Evolutionary conservation across 2,113 vertebrate genomes (phyloP).

Genomic region (Hemichromis elongatus): DNA sequence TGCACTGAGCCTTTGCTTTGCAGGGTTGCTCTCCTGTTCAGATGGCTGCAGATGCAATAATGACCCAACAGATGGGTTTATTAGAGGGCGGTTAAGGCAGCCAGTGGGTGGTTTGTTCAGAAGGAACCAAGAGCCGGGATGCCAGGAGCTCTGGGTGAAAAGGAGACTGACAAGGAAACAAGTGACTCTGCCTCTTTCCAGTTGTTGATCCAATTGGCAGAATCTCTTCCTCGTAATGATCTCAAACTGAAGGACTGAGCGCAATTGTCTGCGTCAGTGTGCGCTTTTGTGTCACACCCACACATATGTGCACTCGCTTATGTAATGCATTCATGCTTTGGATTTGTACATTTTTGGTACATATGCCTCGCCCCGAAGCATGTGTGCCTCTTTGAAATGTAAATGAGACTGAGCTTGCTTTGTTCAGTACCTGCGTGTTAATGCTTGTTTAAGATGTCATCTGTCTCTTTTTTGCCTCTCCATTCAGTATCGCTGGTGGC

Average conservation of each 20-base stretch:
- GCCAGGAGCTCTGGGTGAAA: slow-evolving; percentile 53
- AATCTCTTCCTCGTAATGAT: slow-evolving; percentile 3
- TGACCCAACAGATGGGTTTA: slow-evolving; percentile 79
- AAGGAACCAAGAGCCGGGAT: slow-evolving; percentile 40
- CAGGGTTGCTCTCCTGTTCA: slow-evolving; percentile 55
- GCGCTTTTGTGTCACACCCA: slow-evolving; percentile 23
- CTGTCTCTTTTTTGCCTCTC: slow-evolving; percentile 56
- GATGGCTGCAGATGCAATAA: slow-evolving; percentile 68
- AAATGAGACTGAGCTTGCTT: slow-evolving; percentile 52
- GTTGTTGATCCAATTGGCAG: slow-evolving; percentile 31
- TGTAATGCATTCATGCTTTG: slow-evolving; percentile 10
- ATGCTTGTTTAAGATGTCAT: slow-evolving; percentile 67
- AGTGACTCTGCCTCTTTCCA: slow-evolving; percentile 23
- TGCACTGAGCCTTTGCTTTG: slow-evolving; percentile 22
- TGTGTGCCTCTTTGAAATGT: slow-evolving; percentile 57
- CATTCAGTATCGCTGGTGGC: slow-evolving; percentile 36
- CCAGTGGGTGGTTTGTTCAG: slow-evolving; percentile 68
- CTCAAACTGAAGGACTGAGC: neutral
- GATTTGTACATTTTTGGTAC: slow-evolving; percentile 38
- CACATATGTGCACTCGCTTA: slow-evolving; percentile 40
- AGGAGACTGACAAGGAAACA: slow-evolving; percentile 46
- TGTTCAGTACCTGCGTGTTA: slow-evolving; percentile 65
- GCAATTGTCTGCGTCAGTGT: neutral
- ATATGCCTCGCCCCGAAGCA: slow-evolving; percentile 28
- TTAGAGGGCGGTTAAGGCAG: slow-evolving; percentile 70